Evolutionary conservation across 2,888 invertebrate species (phyloP).

Genomic region (Galerucella pusilla): DNA sequence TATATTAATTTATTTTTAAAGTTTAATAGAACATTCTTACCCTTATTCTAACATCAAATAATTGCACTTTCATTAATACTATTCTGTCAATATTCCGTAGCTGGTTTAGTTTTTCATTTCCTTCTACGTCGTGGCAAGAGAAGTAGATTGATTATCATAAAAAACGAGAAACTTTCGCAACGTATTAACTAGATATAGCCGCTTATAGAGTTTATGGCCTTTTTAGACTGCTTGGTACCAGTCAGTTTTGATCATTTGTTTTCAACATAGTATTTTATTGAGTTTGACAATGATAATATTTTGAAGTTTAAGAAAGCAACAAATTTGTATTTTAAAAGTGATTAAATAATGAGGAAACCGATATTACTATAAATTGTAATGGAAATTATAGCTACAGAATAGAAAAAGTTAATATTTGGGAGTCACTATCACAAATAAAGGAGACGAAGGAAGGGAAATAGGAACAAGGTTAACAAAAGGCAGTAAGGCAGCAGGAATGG

Average conservation of each 20-base stretch:
- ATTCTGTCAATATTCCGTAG: constrained; percentile 5
- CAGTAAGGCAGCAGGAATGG: no score
- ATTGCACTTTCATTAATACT: neutral
- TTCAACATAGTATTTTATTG: neutral
- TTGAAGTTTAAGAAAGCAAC: no score
- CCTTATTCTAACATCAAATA: neutral
- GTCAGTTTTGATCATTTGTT: neutral
- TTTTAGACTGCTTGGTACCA: neutral
- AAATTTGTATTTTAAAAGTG: no score
- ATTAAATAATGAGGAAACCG: no score
- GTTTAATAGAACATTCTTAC: neutral
- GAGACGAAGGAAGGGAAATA: no score
- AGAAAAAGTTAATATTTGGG: no score
- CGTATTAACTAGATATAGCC: neutral
- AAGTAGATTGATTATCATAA: constrained; percentile 18
- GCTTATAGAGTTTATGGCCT: neutral
- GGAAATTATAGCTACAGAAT: no score
- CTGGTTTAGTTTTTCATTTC: neutral
- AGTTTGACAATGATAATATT: neutral
- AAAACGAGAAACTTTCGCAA: constrained; percentile 1
- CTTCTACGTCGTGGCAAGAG: neutral
- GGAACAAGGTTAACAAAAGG: no score
- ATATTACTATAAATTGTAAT: no score
- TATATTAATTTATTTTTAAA: no score
- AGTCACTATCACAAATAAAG: no score